Conservation (phyloP, 2,888 invertebrate species). For the Epistrophe grossulariae region DNA sequence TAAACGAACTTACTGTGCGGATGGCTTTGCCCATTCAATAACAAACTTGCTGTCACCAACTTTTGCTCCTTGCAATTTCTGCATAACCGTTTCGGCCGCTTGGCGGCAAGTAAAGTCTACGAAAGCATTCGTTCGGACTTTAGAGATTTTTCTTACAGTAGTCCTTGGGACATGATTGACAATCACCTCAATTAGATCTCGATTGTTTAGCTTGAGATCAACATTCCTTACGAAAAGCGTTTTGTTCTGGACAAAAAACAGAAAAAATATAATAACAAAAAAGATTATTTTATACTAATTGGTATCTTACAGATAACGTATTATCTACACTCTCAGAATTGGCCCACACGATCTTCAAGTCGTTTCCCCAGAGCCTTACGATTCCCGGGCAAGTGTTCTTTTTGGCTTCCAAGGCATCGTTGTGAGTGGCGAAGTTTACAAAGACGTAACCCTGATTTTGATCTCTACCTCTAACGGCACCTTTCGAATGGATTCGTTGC, state of each 20-base stretch:
- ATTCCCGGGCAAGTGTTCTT: conserved; percentile 78
- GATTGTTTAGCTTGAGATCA: conserved; percentile 78
- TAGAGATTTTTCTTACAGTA: conserved; percentile 78
- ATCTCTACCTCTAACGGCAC: conserved; percentile 3
- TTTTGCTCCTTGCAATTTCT: conserved; percentile 76
- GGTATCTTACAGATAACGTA: conserved; percentile 75
- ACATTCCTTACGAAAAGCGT: conserved; percentile 80
- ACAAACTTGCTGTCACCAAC: conserved; percentile 61
- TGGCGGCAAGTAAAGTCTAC: conserved; percentile 79
- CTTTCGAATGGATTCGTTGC: conserved; percentile 76
- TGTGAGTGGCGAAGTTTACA: conserved; percentile 79
- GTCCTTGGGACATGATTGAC: conserved; percentile 77
- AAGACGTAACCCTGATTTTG: conserved; percentile 79
- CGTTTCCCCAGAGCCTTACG: conserved; percentile 79
- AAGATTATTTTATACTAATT: background rate
- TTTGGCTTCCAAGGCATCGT: conserved; percentile 79
- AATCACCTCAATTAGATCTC: conserved; percentile 78
- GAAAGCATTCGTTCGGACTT: conserved; percentile 79
- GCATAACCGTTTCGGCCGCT: conserved; percentile 78
- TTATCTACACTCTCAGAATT: conserved; percentile 77
- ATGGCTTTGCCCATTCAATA: conserved; percentile 80
- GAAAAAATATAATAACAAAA: background rate
- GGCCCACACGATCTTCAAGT: conserved; percentile 81
- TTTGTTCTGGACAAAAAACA: conserved; percentile 77
- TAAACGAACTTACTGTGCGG: conserved; percentile 77